Percentiles rank a stretch among this genome's conserved stretches.
These are phyloP conservation scores for Parus major DNA, from an alignment of 2,113 vertebrate genomes.

Conservation along the genomic window DNA sequence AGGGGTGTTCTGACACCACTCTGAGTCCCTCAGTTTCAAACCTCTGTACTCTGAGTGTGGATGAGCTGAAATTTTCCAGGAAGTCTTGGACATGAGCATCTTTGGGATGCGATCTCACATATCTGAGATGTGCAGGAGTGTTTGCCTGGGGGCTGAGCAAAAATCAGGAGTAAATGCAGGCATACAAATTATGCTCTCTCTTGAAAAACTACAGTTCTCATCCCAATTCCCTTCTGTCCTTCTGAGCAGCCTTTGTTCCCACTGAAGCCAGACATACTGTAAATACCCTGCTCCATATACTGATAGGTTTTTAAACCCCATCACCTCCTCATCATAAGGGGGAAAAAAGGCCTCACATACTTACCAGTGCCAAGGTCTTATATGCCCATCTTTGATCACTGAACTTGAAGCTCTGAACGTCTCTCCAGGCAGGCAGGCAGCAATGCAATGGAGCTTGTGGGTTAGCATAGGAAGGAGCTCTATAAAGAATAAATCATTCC, in stretches of 20 bases:
- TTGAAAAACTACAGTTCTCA: not conserved
- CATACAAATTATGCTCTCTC: not conserved
- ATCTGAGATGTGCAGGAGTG: not conserved
- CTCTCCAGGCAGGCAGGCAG: not conserved
- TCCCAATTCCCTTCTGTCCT: not conserved
- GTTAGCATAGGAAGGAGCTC: not conserved
- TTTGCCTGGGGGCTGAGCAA: not conserved
- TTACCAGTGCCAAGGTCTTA: not conserved
- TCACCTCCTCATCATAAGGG: not conserved
- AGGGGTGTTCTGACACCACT: rapidly evolving
- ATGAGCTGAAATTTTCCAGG: not conserved
- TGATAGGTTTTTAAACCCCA: not conserved
- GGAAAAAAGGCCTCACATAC: not conserved
- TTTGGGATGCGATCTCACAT: not conserved
- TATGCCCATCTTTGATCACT: not conserved
- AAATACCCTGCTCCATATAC: not conserved
- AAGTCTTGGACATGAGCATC: not conserved
- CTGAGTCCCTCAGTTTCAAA: not conserved
- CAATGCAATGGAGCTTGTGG: rapidly evolving
- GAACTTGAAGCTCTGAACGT: not conserved
- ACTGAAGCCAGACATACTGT: not conserved
- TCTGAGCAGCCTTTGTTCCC: not conserved
- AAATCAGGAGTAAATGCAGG: not conserved
- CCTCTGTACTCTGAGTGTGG: not conserved
- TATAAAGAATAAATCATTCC: not conserved